These are phyloP conservation scores for Aromia moschata DNA, from an alignment of 2,888 invertebrate genomes.

Conservation along the genomic window DNA sequence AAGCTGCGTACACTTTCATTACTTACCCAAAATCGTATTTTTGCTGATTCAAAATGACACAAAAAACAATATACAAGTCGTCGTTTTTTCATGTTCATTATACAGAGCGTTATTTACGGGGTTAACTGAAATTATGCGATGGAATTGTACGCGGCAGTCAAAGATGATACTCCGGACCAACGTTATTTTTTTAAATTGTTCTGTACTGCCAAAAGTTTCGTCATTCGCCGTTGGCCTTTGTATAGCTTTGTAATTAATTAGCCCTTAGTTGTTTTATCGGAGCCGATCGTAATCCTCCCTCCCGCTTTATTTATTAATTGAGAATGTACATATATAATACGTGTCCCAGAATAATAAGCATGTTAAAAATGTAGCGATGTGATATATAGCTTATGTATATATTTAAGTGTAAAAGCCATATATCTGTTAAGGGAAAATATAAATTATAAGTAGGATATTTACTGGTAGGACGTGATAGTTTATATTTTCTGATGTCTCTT, in stretches of 20 bases:
- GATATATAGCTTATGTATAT: constrained; percentile 60
- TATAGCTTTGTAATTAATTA: constrained; percentile 28
- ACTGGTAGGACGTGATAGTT: constrained; percentile 4
- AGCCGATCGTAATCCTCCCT: constrained; percentile 27
- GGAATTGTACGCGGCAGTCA: constrained; percentile 25
- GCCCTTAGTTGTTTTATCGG: constrained; percentile 10
- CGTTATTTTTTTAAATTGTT: constrained; percentile 34
- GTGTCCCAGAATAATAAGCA: constrained; percentile 47
- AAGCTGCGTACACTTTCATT: constrained; percentile 14
- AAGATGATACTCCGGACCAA: constrained; percentile 45
- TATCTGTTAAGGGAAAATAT: constrained; percentile 40
- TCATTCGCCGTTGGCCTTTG: background rate
- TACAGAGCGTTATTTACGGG: no score
- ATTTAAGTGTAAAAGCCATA: constrained; percentile 48
- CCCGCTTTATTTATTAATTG: constrained; percentile 29
- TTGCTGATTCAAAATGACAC: no score
- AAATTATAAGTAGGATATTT: constrained; percentile 22
- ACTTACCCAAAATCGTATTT: no score
- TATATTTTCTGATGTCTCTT: constrained; percentile 17
- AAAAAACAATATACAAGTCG: background rate
- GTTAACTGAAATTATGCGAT: no score
- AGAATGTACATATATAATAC: constrained; percentile 36
- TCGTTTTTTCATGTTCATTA: background rate
- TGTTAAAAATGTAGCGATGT: constrained; percentile 57
- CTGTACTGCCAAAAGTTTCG: constrained; percentile 28